Base-by-base conservation (phyloP, 2,888 invertebrate genomes). In the Ormyrus labotus region DNA sequence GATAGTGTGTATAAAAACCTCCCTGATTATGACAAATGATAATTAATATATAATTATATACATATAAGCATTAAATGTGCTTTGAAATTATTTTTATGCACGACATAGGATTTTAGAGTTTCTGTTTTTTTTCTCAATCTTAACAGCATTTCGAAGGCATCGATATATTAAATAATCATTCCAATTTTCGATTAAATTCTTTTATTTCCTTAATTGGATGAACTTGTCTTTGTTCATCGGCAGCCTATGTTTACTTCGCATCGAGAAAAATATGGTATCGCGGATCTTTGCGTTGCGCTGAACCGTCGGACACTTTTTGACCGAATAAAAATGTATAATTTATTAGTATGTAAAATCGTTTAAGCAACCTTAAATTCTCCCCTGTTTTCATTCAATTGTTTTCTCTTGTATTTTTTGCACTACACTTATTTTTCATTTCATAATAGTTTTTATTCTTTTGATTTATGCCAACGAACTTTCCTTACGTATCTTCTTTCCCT, bases 391-490 rank as follows among this genome's bases (percentile, higher is more conserved):
- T 5, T 65, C 68, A 74, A 58, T 72, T 74, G 69, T 58, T 67
- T 72, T 70, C n/a, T 75, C 80, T 82, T 65, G 65, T 76, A 78
- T 76, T 72, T 80, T 82, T 83, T 80, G 76, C 78, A 76, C 83
- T 83, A 68, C 79, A 78, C 74, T 65, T 71, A 63, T 75, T 64
- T 67, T 68, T 76, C 72, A 67, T 64, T 53, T 11, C 67, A 67
- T 71, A 75, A 80, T 57, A 74, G 58, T 55, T 75, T 70, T 70
- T 65, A 75, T 65, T 78, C 53, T 86, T 88, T 88, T 87, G 86
- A 88, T 88, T 87, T 85, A 87, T 87, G 85, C 84, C 84, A 86
- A 86, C 83, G 82, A 85, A 78, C 64, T 77, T 74, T 75, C 79
- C 75, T 83, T 74, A 81, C 80, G 78, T 81, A 81, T 81, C 74